Evolutionary conservation across 2,113 vertebrate genomes (phyloP), one percentile per base, ranked within the genome.

Genomic region (Trematocara macrostoma): DNA sequence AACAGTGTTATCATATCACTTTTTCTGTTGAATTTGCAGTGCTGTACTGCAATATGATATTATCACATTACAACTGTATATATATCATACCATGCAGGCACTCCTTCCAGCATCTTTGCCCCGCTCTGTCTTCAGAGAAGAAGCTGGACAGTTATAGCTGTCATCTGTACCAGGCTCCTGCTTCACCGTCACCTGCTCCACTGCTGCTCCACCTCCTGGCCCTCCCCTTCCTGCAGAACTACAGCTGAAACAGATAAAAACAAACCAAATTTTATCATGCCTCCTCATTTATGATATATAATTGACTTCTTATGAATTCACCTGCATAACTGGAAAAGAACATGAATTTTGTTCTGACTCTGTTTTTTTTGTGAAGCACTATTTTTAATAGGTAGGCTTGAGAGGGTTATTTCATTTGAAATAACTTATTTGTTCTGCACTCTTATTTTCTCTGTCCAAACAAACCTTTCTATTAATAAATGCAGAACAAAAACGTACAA

Each of bases 111-210:
- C 97, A 83, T 99, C 98, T 88, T 98, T 97, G 20, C 96, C 91
- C 76, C 96, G 97, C 9, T 99, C 99, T 14, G 97, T 97, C 89
- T 99, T 99, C 55, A 97, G 81, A 59, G 94, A 92, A 49, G 94
- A 89, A 18, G 83, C 16, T 11, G 92, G 82, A 93, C 97, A 99
- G 78, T 95, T 96, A 89, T 97, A 98, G 56, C 97, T 97, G 64
- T 99, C 98, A 49, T 99, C 98, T 51, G 95, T 97, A 20, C 97
- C 97, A 9, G 98, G 99, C 87, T 99, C 99, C 89, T 98, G 98
- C 82, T 99, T 99, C 87, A 99, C 97, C 93, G 96, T 98, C 81
- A 99, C 97, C 84, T 97, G 97, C 79, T 99, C 98, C 94, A 91
- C 95, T 40, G 93, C 94, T 93, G 97, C 95, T n/a, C 90, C 88